phyloP scores from a whole-genome alignment of 2,888 invertebrate genomes.

The Harpagoxenus sublaevis region DNA sequence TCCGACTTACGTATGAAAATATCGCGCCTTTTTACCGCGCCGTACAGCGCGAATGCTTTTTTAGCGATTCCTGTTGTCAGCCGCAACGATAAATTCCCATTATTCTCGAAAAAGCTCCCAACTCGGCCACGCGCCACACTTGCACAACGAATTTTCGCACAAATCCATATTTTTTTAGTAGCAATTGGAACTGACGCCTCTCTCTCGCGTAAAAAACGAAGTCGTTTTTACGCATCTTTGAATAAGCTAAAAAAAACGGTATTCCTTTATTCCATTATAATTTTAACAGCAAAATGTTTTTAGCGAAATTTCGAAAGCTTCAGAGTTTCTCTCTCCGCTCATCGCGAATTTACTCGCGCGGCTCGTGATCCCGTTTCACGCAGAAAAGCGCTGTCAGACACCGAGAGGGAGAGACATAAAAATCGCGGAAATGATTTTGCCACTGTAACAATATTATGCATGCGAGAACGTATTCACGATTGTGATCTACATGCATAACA shows the following conservation, averaged over 20 bases:
- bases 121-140: constrained; percentile 21
- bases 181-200: not conserved
- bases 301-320: not conserved
- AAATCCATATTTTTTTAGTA: constrained; percentile 9
- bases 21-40: constrained; percentile 27
- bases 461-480: constrained; percentile 42
- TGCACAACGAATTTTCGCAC: constrained; percentile 20
- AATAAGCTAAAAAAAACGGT: not conserved
- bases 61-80: constrained; percentile 34
- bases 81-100: constrained; percentile 53
- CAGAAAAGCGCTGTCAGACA: not conserved
- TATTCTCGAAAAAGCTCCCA: constrained; percentile 37
- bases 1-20: constrained; percentile 38
- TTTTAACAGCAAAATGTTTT: not conserved
- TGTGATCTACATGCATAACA: constrained; percentile 53
- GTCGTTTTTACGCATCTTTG: not conserved
- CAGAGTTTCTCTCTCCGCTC: not conserved
- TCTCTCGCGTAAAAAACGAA: not conserved
- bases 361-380: constrained; percentile 9
- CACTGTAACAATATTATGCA: constrained; percentile 38
- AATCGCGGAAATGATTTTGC: constrained; percentile 44
- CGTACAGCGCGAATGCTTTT: constrained; percentile 5
- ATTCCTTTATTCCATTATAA: not conserved
- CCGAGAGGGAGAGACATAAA: not conserved
- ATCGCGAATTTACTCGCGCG: not conserved